Evolutionary conservation across 2,888 invertebrate genomes (phyloP).

Genomic region (Oligia strigilis): DNA sequence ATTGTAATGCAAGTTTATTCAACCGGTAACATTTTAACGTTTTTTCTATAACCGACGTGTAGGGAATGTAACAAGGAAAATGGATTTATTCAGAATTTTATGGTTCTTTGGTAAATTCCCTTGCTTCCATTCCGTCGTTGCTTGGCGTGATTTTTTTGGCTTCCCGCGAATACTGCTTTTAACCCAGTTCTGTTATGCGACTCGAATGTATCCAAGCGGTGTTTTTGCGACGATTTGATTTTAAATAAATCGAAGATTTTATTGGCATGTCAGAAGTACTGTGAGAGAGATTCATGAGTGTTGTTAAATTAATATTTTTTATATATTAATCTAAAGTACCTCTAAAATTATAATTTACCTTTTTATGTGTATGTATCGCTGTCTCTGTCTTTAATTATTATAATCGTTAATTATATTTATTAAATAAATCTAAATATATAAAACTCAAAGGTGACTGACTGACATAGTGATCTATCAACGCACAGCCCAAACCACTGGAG

Average conservation of each 20-base stretch:
- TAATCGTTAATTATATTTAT: no score
- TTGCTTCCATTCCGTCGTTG: conserved; percentile 64
- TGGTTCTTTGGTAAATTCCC: conserved; percentile 74
- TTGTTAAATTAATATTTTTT: not conserved
- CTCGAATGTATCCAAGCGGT: conserved; percentile 6
- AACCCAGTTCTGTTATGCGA: conserved; percentile 77
- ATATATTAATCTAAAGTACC: not conserved
- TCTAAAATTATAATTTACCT: no score
- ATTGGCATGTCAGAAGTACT: not conserved
- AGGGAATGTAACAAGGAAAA: conserved; percentile 49
- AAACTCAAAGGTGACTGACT: no score
- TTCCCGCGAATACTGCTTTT: conserved; percentile 73
- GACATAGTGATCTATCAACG: no score
- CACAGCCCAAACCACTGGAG: no score
- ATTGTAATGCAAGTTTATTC: conserved; percentile 27
- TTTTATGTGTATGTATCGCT: no score
- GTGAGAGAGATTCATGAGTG: not conserved
- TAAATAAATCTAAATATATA: no score
- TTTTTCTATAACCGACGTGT: conserved; percentile 58
- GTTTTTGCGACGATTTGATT: not conserved
- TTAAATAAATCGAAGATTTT: not conserved
- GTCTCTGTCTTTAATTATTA: no score
- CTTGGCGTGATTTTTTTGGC: conserved; percentile 69
- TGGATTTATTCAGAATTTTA: conserved; percentile 76
- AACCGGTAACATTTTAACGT: conserved; percentile 28